phyloP scores from a whole-genome alignment of 2,113 vertebrate species.

The Oncorhynchus masou region DNA sequence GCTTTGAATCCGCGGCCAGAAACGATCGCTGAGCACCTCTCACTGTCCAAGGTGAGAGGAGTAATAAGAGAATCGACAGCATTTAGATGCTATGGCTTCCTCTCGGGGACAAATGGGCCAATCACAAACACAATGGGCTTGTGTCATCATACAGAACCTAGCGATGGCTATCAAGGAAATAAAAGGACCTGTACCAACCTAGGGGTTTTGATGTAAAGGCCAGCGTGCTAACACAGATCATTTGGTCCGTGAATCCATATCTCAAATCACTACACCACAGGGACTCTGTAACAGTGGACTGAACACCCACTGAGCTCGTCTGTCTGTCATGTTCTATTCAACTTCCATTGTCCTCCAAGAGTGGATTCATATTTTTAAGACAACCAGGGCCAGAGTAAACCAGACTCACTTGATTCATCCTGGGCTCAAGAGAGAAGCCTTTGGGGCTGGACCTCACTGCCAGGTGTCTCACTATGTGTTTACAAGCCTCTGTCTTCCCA shows the following conservation, averaged over 20 bases:
- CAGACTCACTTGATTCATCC: slow-evolving; percentile 86
- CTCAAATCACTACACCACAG: background rate
- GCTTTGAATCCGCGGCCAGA: background rate
- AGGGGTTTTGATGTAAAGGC: background rate
- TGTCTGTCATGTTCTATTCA: background rate
- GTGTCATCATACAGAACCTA: background rate
- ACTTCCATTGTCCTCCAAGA: background rate
- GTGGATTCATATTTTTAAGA: background rate
- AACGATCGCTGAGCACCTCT: no score
- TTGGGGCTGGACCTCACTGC: slow-evolving; percentile 75
- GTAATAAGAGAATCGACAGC: no score
- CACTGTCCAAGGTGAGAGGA: no score
- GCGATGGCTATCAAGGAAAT: background rate
- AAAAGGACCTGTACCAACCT: background rate
- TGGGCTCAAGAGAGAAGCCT: slow-evolving; percentile 77
- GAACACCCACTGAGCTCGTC: no score
- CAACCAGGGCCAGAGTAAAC: background rate
- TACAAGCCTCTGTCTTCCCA: slow-evolving; percentile 88
- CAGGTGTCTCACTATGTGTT: slow-evolving; percentile 88
- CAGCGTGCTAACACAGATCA: background rate
- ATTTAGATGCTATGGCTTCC: background rate
- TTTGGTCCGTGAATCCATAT: background rate
- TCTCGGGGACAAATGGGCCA: background rate
- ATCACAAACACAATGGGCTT: background rate
- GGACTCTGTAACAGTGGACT: background rate